These are phyloP conservation scores for Takifugu flavidus DNA, from an alignment of 2,113 vertebrate genomes.

Conservation along the genomic window DNA sequence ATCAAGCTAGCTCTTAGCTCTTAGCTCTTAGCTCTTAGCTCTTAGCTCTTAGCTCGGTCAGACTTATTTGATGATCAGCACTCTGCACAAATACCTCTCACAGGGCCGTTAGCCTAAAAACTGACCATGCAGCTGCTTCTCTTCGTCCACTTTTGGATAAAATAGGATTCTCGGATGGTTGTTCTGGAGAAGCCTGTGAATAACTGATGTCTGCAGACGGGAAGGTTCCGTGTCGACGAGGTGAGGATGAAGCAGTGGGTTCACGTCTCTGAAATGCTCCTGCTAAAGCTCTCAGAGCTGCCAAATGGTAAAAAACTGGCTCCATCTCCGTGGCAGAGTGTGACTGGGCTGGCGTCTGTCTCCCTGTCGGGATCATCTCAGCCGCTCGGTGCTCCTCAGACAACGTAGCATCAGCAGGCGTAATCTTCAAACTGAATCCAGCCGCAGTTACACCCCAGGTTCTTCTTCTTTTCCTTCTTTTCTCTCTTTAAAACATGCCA, in stretches of 20 bases:
- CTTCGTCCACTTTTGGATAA: no score
- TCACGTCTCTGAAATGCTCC: conserved; percentile 35
- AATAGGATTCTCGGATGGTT: no score
- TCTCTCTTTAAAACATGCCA: conserved; percentile 5
- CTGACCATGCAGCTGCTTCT: no score
- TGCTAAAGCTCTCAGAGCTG: conserved; percentile 42
- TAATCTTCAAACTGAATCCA: conserved; percentile 57
- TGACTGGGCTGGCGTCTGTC: conserved; percentile 32
- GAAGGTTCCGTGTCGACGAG: conserved; percentile 34
- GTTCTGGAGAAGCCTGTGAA: conserved; percentile 5
- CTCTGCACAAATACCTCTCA: no score
- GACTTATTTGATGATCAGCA: no score
- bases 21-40: no score
- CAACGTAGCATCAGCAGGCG: conserved; percentile 36
- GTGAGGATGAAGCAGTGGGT: conserved; percentile 39
- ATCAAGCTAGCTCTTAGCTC: no score
- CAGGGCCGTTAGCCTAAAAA: no score
- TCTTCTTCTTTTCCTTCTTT: conserved; percentile 2
- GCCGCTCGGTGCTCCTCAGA: conserved; percentile 29
- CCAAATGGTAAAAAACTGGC: conserved; percentile 30
- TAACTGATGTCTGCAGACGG: conserved; percentile 39
- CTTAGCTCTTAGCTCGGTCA: no score
- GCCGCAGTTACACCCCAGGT: conserved; percentile 33
- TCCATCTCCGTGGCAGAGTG: conserved; percentile 22
- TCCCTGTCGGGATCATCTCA: conserved; percentile 35